Percentiles rank a stretch among this genome's conserved stretches.
phyloP scores from a whole-genome alignment of 2,888 invertebrate genomes.

The Callimorpha dominula region DNA sequence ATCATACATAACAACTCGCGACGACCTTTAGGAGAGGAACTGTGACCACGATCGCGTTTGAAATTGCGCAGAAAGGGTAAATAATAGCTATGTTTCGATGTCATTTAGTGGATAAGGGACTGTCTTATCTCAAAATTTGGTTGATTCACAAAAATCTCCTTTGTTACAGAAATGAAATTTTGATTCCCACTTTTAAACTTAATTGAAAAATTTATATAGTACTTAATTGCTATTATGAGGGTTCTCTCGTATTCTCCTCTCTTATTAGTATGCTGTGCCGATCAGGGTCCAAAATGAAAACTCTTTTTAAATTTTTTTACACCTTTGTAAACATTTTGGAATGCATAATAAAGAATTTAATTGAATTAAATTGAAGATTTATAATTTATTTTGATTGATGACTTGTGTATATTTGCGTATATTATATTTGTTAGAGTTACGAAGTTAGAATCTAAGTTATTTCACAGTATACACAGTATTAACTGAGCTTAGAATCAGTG shows the following conservation, averaged over 20 bases:
- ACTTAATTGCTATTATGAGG: no score
- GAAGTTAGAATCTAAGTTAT: not conserved
- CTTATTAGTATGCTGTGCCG: no score
- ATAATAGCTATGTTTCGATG: not conserved
- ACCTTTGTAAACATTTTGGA: no score
- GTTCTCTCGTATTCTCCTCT: no score
- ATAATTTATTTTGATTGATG: no score
- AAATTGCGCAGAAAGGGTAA: not conserved
- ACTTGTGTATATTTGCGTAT: no score
- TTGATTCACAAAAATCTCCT: conserved; percentile 12
- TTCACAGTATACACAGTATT: not conserved
- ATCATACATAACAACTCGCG: not conserved
- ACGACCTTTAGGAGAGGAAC: not conserved
- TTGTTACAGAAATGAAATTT: not conserved
- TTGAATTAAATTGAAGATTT: no score
- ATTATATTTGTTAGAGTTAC: no score
- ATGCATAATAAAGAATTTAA: no score
- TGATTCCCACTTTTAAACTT: conserved; percentile 1
- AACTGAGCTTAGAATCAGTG: not conserved
- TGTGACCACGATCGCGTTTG: not conserved
- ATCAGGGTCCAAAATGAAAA: no score
- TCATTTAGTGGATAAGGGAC: conserved; percentile 9
- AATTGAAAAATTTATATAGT: not conserved
- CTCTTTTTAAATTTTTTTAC: no score
- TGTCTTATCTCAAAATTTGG: conserved; percentile 4